Percentiles rank a stretch among this genome's conserved stretches.
These are phyloP conservation scores for Eupithecia subfuscata DNA, from an alignment of 2,888 invertebrate species.

Conservation along the genomic window DNA sequence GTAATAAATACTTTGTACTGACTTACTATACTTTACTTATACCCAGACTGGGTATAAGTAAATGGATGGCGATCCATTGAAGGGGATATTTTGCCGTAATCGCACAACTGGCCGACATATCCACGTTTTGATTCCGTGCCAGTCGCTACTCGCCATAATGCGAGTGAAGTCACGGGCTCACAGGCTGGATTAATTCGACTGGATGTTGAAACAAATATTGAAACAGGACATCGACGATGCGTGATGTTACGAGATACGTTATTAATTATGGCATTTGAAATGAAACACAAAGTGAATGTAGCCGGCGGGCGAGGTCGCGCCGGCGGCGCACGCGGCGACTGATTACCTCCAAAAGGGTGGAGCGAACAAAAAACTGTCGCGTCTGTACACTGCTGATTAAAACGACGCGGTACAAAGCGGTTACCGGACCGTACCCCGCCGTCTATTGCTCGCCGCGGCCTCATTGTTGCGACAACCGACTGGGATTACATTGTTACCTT, in stretches of 20 bases:
- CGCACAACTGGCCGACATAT: not conserved
- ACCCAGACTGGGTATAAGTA: no score
- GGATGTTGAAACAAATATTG: not conserved
- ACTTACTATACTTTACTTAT: no score
- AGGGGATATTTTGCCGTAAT: no score
- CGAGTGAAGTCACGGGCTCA: not conserved
- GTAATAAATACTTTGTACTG: no score
- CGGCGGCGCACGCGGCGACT: conserved; percentile 53
- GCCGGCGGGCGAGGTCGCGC: not conserved
- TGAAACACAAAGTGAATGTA: not conserved
- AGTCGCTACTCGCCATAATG: not conserved
- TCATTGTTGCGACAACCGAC: conserved; percentile 54
- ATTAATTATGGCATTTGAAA: not conserved
- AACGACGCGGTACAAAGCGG: conserved; percentile 75
- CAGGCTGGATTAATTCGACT: not conserved
- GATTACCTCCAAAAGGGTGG: conserved; percentile 75
- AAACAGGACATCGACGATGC: not conserved
- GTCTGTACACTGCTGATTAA: conserved; percentile 73
- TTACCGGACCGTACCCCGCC: conserved; percentile 68
- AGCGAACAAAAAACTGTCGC: conserved; percentile 64
- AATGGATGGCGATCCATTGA: no score
- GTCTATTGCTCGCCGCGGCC: conserved; percentile 58
- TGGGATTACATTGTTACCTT: conserved; percentile 62
- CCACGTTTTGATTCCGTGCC: not conserved
- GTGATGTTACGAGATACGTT: not conserved